Percentiles rank a stretch among this genome's conserved stretches.
phyloP scores from a whole-genome alignment of 2,888 invertebrate species.

The Lithophane socia region DNA sequence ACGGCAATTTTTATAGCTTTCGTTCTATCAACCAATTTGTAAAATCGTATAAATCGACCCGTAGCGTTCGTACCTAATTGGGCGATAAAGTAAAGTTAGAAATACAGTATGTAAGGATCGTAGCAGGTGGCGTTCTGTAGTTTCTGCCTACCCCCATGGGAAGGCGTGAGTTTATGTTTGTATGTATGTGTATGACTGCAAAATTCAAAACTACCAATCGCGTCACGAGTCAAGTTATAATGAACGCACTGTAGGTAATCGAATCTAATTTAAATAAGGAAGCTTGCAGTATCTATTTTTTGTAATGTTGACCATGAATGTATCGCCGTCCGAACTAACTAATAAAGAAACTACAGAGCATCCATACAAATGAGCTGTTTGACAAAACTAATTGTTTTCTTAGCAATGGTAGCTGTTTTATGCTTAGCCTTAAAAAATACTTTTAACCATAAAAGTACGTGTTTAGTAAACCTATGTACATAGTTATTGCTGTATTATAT shows the following conservation, averaged over 20 bases:
- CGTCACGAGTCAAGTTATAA: too few species aligned
- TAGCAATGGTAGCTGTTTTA: too few species aligned
- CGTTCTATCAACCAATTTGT: neutral
- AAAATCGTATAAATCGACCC: neutral
- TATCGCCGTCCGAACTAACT: neutral
- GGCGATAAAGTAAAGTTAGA: neutral
- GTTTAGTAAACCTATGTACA: neutral
- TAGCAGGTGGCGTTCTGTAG: too few species aligned
- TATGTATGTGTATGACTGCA: too few species aligned
- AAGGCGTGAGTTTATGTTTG: too few species aligned
- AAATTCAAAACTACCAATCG: too few species aligned
- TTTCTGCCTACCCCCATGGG: too few species aligned
- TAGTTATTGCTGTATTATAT: neutral
- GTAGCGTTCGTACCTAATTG: too few species aligned
- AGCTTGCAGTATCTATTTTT: conserved; percentile 10
- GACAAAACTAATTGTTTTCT: conserved; percentile 3
- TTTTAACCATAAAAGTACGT: neutral
- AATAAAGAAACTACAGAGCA: neutral
- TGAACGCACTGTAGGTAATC: neutral
- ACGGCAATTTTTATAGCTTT: neutral
- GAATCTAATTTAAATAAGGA: conserved; percentile 30
- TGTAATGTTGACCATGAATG: conserved; percentile 29
- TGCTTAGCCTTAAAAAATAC: neutral
- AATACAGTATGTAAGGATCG: too few species aligned
- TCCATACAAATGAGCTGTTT: conserved; percentile 38